phyloP scores from a whole-genome alignment of 2,888 invertebrate species.

The Patella caerulea region DNA sequence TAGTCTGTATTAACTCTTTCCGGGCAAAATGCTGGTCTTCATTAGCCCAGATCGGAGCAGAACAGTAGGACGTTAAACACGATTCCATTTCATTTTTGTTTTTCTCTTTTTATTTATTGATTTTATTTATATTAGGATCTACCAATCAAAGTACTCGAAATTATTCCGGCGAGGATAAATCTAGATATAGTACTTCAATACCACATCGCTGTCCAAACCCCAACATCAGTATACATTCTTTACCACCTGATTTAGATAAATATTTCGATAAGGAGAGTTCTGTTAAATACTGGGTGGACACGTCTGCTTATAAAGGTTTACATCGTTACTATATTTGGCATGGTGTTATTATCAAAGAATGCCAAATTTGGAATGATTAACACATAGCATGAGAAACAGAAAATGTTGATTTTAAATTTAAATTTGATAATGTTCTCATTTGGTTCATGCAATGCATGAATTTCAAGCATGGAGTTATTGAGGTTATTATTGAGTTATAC shows the following conservation, averaged over 20 bases:
- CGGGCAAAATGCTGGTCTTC: too few species aligned
- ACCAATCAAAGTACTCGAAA: neutral
- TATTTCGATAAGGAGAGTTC: conserved; percentile 1
- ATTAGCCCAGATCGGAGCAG: too few species aligned
- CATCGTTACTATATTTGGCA: neutral
- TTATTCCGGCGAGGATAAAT: neutral
- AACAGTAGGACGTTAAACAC: too few species aligned
- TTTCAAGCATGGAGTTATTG: too few species aligned
- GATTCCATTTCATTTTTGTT: neutral
- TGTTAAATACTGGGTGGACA: neutral
- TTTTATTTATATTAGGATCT: neutral
- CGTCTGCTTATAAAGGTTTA: conserved; percentile 1
- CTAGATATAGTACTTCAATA: neutral
- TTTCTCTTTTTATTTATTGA: neutral
- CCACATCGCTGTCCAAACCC: neutral
- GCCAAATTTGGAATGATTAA: too few species aligned
- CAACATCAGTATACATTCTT: neutral
- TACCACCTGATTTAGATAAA: neutral
- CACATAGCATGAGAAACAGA: too few species aligned
- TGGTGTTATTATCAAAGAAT: neutral
- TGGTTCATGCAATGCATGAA: too few species aligned
- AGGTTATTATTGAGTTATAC: too few species aligned
- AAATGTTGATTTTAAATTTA: too few species aligned
- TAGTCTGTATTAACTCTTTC: too few species aligned
- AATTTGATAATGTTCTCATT: too few species aligned